Base-by-base conservation (phyloP, 2,113 vertebrate species). In the Plectropomus leopardus region DNA sequence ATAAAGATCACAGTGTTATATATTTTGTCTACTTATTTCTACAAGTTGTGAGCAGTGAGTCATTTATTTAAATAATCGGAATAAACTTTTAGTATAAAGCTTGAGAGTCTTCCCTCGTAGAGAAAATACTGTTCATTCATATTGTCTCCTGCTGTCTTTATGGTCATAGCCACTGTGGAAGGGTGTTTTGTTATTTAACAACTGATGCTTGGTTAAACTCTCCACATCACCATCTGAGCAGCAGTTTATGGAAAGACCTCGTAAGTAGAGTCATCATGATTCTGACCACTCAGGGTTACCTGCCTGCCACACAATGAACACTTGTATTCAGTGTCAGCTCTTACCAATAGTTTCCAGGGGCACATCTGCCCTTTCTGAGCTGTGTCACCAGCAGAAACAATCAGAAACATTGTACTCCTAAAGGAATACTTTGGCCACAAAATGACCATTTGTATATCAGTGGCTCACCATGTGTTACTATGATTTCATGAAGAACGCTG, bases 161-260 rank as follows among this genome's bases (percentile, higher is more conserved):
- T 14, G 14, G 23, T 50, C 53, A 24, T 6, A n/a, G 69, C 4
- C 48, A 26, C 50, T 40, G 32, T 80, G 14, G 64, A 54, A 77
- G 40, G 34, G 16, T 30, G 13, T 40, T 57, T 50, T 67, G 53
- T 60, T 1, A 21, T 44, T 63, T 77, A 21, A 69, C 13, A 68
- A 48, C 44, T 70, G 55, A 32, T 36, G 55, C 34, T 63, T 57
- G 63, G 55, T 74, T 1, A 8, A 80, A 64, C 0, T 76, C 23
- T 61, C 30, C 44, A 79, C 59, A 74, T 64, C 55, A 55, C 24
- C 8, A 30, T 32, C 81, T 51, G 53, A 72, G 40, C 50, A 77
- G 66, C 60, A 55, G 51, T 90, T 83, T 85, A 78, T 89, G 82
- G 84, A 89, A 86, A 84, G 44, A 78, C 26, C 3, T 53, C 3